These are phyloP conservation scores for Pycnonotus jocosus DNA, from an alignment of 2,113 vertebrate genomes.

Conservation along the genomic window DNA sequence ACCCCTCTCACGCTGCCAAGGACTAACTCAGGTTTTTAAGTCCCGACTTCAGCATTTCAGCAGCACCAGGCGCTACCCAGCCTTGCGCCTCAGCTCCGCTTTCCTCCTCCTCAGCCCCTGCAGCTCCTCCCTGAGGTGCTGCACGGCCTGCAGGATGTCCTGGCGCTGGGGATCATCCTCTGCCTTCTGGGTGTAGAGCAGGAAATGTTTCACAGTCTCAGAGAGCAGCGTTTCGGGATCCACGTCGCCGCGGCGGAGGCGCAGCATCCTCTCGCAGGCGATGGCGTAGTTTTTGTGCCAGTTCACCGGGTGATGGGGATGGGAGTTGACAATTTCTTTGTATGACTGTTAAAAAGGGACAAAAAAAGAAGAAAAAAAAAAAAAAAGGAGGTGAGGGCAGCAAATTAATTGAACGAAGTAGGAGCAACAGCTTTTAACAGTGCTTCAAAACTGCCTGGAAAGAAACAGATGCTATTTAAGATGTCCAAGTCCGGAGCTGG, in stretches of 20 bases:
- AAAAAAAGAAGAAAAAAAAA: not conserved
- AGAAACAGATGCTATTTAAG: slow-evolving; percentile 33
- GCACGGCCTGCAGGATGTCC: slow-evolving; percentile 79
- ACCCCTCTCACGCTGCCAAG: not conserved
- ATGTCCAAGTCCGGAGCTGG: not conserved
- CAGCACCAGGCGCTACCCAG: not conserved
- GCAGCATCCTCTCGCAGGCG: slow-evolving; percentile 89
- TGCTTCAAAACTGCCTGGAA: not conserved
- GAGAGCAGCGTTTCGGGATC: slow-evolving; percentile 79
- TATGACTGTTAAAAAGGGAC: slow-evolving; percentile 77
- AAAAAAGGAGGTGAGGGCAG: fast-evolving
- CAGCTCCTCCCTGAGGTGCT: slow-evolving; percentile 83
- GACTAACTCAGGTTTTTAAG: not conserved
- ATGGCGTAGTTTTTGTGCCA: slow-evolving; percentile 98
- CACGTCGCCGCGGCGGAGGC: slow-evolving; percentile 54
- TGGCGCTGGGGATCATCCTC: slow-evolving; percentile 78
- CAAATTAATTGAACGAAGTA: not conserved
- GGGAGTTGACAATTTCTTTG: slow-evolving; percentile 81
- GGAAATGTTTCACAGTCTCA: slow-evolving; percentile 82
- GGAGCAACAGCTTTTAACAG: slow-evolving; percentile 14
- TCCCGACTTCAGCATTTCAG: not conserved
- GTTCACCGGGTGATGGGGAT: slow-evolving; percentile 84
- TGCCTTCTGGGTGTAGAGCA: slow-evolving; percentile 79
- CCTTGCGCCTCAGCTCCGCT: not conserved
- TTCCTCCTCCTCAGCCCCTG: slow-evolving; percentile 60